These are phyloP conservation scores for Lasiommata megera DNA, from an alignment of 2,888 invertebrate genomes.

Conservation along the genomic window DNA sequence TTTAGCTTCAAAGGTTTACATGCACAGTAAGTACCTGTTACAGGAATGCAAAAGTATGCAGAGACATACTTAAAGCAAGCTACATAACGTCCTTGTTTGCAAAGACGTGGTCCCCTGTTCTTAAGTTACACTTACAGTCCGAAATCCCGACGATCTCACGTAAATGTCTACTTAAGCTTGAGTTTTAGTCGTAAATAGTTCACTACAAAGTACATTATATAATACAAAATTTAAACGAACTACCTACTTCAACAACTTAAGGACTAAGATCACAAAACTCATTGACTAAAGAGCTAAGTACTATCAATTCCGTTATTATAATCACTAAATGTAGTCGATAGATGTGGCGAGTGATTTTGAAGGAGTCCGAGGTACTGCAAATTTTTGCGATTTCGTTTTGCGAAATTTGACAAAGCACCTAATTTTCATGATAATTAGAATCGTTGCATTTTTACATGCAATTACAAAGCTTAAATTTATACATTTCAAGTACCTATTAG, in stretches of 20 bases:
- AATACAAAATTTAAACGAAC: background rate
- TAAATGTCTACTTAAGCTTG: background rate
- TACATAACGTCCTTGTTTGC: background rate
- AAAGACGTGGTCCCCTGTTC: conserved; percentile 2
- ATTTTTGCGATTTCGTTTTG: background rate
- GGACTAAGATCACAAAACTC: conserved; percentile 64
- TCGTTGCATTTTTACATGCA: too few relatives aligned
- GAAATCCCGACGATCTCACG: background rate
- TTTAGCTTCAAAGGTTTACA: too few relatives aligned
- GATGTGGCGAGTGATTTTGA: background rate
- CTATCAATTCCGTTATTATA: conserved; percentile 71
- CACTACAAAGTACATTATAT: background rate
- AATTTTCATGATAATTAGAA: too few relatives aligned
- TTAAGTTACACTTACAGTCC: background rate
- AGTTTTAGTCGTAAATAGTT: background rate
- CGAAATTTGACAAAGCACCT: background rate
- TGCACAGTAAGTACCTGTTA: too few relatives aligned
- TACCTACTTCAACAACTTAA: conserved; percentile 27
- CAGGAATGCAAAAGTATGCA: too few relatives aligned
- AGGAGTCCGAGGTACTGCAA: background rate
- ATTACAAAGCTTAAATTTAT: too few relatives aligned
- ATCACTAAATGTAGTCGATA: conserved; percentile 32
- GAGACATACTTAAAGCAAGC: background rate
- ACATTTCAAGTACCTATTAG: too few relatives aligned
- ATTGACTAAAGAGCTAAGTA: conserved; percentile 68